Conservation (phyloP, 2,113 vertebrate genomes). For the Galemys pyrenaicus region DNA sequence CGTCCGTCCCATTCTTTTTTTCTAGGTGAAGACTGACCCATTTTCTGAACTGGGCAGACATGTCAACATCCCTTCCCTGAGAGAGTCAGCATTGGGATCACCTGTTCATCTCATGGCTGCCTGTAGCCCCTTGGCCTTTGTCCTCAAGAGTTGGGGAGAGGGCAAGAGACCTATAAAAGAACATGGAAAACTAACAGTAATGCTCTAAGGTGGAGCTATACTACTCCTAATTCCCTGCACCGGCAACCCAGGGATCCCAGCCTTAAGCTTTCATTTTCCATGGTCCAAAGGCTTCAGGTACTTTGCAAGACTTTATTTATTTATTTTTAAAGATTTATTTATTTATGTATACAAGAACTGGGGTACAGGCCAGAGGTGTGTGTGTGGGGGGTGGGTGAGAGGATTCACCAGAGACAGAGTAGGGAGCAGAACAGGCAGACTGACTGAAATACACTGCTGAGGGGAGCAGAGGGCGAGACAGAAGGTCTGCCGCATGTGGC, state of each 20-base stretch:
- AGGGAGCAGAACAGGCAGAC: too few relatives aligned
- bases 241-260: not conserved
- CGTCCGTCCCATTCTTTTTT: constrained; percentile 11
- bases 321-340: too few relatives aligned
- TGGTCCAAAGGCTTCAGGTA: not conserved
- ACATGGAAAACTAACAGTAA: not conserved
- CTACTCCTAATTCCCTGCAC: not conserved
- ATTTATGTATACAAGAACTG: too few relatives aligned
- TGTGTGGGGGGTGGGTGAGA: too few relatives aligned
- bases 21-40: not conserved
- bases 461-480: too few relatives aligned
- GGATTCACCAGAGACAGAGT: too few relatives aligned
- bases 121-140: not conserved
- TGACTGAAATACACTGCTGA: too few relatives aligned
- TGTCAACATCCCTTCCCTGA: not conserved
- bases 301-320: too few relatives aligned
- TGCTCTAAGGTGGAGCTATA: not conserved
- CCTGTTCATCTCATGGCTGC: not conserved
- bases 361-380: too few relatives aligned
- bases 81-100: not conserved
- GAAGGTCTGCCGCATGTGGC: too few relatives aligned
- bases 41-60: not conserved
- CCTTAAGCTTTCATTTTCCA: not conserved
- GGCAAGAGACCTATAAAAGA: not conserved
- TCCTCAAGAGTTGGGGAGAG: not conserved